These are phyloP conservation scores for Cabera pusaria DNA, from an alignment of 2,888 invertebrate species.

Conservation along the genomic window DNA sequence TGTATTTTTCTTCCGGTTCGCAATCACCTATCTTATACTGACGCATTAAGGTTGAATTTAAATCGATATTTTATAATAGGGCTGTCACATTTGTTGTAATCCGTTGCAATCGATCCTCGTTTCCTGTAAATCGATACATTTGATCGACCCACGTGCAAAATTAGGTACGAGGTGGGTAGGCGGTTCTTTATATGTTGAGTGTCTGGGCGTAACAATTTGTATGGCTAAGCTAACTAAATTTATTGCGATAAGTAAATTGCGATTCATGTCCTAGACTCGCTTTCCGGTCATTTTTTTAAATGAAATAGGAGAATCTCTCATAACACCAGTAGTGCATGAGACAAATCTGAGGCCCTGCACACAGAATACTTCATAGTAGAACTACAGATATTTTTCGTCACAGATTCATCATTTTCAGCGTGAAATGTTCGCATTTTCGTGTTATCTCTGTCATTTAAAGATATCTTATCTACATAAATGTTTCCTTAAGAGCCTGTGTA, in stretches of 20 bases:
- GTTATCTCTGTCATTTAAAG: too few relatives aligned
- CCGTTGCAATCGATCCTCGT: conserved; percentile 59
- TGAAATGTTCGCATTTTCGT: too few relatives aligned
- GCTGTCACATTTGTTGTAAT: conserved; percentile 67
- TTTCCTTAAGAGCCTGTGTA: too few relatives aligned
- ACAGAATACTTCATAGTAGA: too few relatives aligned
- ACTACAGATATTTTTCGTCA: too few relatives aligned
- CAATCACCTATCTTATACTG: neutral
- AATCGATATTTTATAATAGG: conserved; percentile 14
- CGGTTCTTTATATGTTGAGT: conserved; percentile 15
- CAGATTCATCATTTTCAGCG: too few relatives aligned
- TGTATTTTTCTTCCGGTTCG: conserved; percentile 43
- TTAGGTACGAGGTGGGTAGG: conserved; percentile 13
- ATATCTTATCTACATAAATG: too few relatives aligned
- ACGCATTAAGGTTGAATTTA: conserved; percentile 36
- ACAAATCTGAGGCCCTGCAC: too few relatives aligned
- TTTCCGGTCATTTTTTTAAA: conserved; percentile 12
- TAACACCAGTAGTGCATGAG: too few relatives aligned
- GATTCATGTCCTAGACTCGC: conserved; percentile 1
- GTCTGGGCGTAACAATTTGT: conserved; percentile 13
- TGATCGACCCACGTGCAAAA: conserved; percentile 24
- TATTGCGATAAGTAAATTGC: conserved; percentile 8
- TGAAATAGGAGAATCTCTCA: too few relatives aligned
- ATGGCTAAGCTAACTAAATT: conserved; percentile 11
- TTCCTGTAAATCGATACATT: conserved; percentile 74